Evolutionary conservation across 2,113 vertebrate genomes (phyloP), one percentile per base, ranked within the genome.

Genomic region (Phrynosoma platyrhinos): DNA sequence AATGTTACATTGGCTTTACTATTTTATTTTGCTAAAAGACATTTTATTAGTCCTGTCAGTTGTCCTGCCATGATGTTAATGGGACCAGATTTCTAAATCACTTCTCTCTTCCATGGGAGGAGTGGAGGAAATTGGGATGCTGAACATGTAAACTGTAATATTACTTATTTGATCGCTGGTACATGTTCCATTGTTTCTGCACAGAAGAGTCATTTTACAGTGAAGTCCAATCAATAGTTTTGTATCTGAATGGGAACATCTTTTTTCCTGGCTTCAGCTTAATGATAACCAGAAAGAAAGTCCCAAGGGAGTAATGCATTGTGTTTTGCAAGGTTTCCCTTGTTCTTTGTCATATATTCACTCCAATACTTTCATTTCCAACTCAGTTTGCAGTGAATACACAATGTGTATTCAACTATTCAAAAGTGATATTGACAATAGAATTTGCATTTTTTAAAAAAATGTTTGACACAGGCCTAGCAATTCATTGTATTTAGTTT

Each of bases 1-100:
- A 53, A 84, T 87, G 52, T 16, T 53, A 2, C 10, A 8, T 0
- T 89, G 12, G 20, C 53, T 79, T 36, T 75, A 62, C 20, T 69
- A 5, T 3, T n/a, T 12, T 79, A 83, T 8, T 16, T 52, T 32
- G 18, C 2, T 1, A 36, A 30, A 81, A 83, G 88, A 52, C 30
- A 79, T 20, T 87, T 85, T 36, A 74, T 0, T 30, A 55, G 66
- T 85, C 90, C 8, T 74, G 21, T 7, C 18, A 71, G 8, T 53
- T 69, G 16, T 13, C 23, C 23, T 30, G 8, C 10, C 2, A 9
- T 53, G 30, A 25, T 68, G 8, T 36, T 36, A 36, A 5, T 40
- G n/a, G 27, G 42, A n/a, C 14, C n/a, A 80, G 47, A 58, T 72
- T 40, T 47, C 40, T 78, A 82, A 93, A 90, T 75, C 2, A 77